Conservation (phyloP, 2,888 invertebrate species). For the Celastrina argiolus region DNA sequence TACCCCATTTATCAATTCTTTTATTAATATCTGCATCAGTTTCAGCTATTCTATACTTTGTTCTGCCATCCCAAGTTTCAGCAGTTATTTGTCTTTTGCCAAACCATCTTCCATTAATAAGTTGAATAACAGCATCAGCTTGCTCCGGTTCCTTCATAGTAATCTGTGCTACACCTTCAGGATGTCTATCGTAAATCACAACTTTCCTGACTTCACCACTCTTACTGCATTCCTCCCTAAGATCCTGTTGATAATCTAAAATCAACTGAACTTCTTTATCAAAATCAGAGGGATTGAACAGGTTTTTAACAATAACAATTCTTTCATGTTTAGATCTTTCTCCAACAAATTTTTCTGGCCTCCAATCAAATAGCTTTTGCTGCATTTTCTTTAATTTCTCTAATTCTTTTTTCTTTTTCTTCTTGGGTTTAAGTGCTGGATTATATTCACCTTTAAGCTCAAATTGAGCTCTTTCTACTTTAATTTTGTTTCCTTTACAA, state of each 20-base stretch:
- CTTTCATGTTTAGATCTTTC: constrained; percentile 93
- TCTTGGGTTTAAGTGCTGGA: constrained; percentile 93
- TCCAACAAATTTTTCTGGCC: constrained; percentile 93
- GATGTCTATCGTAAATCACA: constrained; percentile 92
- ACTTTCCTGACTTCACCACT: constrained; percentile 96
- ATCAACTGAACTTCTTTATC: constrained; percentile 92
- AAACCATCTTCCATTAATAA: constrained; percentile 94
- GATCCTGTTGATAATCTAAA: constrained; percentile 93
- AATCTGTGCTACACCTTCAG: constrained; percentile 95
- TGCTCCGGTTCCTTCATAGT: constrained; percentile 93
- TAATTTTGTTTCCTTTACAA: constrained; percentile 86
- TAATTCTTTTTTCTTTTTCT: constrained; percentile 91
- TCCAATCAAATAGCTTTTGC: constrained; percentile 97
- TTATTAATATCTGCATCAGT: constrained; percentile 91
- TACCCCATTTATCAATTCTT: constrained; percentile 91
- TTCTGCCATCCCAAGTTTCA: constrained; percentile 96
- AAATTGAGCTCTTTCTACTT: constrained; percentile 95
- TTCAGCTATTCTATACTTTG: constrained; percentile 94
- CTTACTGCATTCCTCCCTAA: constrained; percentile 92
- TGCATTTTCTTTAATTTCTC: constrained; percentile 95
- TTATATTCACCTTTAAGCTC: constrained; percentile 96
- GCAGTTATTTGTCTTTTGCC: constrained; percentile 91
- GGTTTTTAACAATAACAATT: constrained; percentile 94
- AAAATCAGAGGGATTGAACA: constrained; percentile 93
- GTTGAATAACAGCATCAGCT: constrained; percentile 92